Evolutionary conservation across 1,140 invertebrate genomes (phyloP), one percentile per base, ranked within the genome.

Genomic region (Wiebesia pumilae): DNA sequence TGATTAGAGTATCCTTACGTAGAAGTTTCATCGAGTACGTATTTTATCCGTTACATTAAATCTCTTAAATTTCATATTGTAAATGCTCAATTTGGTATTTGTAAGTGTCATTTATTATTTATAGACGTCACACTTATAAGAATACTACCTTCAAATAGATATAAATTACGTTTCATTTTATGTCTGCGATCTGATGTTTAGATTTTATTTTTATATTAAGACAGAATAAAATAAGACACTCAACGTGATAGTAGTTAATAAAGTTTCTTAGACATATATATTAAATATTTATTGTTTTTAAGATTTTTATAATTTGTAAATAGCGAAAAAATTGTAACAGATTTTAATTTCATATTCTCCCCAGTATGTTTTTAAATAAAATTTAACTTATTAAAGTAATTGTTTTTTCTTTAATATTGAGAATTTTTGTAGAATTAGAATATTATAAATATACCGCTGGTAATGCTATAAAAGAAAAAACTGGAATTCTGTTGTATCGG

Each of bases 301-400:
- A 73, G 40, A 30, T 3, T 77, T 51, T 43, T 75, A 33, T 75
- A n/a, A n/a, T n/a, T n/a, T n/a, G 73, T 75, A 75, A 43, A 75
- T 75, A 75, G 16, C 7, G 27, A 75, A 27, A 75, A 24, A 43
- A 43, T 75, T 75, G 40, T 75, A 43, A n/a, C n/a, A n/a, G n/a
- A n/a, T n/a, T n/a, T n/a, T n/a, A n/a, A n/a, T n/a, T n/a, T n/a
- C n/a, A n/a, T n/a, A n/a, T n/a, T n/a, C n/a, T n/a, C n/a, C n/a
- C 33, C 16, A 81, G 62, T 43, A 14, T 38, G 19, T 69, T 82
- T 82, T 51, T 51, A 30, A 82, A 51, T 82, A 82, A 69, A 82
- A 47, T 16, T 16, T 73, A 27, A 73, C 69, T 73, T 73, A 40
- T 40, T 40, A 40, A 73, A 73, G 35, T 73, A 73, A 1, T 21